Evolutionary conservation across 37 sponge, comb jelly and placozoan genomes (phyloP).

Genomic region (Hexactinellida sp.): DNA sequence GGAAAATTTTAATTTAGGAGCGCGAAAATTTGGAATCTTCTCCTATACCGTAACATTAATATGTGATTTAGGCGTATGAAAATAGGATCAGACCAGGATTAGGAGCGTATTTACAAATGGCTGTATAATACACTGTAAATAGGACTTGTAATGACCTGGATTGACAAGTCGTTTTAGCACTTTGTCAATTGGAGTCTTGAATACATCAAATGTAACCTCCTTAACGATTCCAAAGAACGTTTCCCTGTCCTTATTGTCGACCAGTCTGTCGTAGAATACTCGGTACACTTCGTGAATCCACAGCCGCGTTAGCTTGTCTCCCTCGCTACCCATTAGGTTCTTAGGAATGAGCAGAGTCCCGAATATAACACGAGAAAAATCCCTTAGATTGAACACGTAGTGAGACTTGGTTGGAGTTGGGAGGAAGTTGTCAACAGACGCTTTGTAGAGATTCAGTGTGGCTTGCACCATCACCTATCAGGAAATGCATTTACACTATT

Average conservation of each 20-base stretch:
- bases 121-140: background rate
- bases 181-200: constrained; percentile 77
- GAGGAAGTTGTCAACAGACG: constrained; percentile 67
- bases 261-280: constrained; percentile 90
- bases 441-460: constrained; percentile 78
- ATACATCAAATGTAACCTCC: constrained; percentile 46
- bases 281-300: constrained; percentile 95
- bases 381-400: constrained; percentile 93
- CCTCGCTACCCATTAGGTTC: constrained; percentile 53
- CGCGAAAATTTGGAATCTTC: too few relatives aligned
- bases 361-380: constrained; percentile 81
- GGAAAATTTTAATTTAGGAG: too few relatives aligned
- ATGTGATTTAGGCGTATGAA: too few relatives aligned
- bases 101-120: too few relatives aligned
- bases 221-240: constrained; percentile 84
- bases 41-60: too few relatives aligned
- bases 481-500: background rate
- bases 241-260: constrained; percentile 64
- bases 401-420: constrained; percentile 97
- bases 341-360: constrained; percentile 79
- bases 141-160: background rate
- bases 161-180: constrained; percentile 49
- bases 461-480: constrained; percentile 73
- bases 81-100: too few relatives aligned
- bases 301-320: constrained; percentile 75